Conservation (phyloP, 2,113 vertebrate genomes). For the Tachysurus fulvidraco region DNA sequence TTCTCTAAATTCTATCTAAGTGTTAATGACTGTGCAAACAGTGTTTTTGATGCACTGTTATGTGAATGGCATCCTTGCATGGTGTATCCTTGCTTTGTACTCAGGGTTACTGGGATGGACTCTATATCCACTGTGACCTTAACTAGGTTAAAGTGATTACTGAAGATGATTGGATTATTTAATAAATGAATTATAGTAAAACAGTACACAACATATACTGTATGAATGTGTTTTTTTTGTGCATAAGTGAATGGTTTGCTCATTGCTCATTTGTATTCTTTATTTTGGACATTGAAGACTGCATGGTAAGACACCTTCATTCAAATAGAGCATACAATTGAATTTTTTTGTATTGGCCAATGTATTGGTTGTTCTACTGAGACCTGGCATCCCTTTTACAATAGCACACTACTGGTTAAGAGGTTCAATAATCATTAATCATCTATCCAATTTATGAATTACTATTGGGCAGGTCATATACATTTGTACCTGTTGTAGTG, state of each 20-base stretch:
- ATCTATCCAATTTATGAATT: background rate
- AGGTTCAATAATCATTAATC: background rate
- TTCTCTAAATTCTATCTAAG: background rate
- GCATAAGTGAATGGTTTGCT: background rate
- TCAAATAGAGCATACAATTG: background rate
- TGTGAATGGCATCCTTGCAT: background rate
- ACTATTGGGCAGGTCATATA: background rate
- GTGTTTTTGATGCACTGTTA: background rate
- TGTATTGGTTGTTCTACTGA: background rate
- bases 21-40: background rate
- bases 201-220: background rate
- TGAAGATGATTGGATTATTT: background rate
- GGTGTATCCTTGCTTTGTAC: background rate
- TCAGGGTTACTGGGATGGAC: background rate
- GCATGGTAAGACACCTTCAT: background rate
- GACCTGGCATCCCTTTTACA: background rate
- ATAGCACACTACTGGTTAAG: background rate
- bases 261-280: background rate
- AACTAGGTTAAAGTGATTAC: background rate
- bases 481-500: background rate
- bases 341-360: background rate
- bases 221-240: background rate
- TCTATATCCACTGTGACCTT: background rate
- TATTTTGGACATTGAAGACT: background rate
- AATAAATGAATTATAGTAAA: background rate